Evolutionary conservation across 2,797 vertebrate species (phyloP).

Genomic region (Linurgus olivaceus): DNA sequence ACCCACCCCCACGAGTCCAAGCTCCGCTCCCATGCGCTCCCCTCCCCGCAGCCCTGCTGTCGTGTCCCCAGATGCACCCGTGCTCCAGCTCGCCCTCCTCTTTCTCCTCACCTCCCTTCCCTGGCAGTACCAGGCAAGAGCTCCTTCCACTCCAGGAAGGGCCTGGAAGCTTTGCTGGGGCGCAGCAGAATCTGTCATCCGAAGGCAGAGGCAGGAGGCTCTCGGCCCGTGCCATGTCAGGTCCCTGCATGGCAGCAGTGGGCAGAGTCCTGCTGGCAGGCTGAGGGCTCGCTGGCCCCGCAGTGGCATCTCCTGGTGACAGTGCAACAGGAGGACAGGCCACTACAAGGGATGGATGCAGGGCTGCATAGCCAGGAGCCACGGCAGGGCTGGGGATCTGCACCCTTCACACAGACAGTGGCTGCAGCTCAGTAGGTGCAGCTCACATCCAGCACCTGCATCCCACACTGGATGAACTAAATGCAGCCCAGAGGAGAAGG

Average conservation of each 20-base stretch:
- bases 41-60: neutral
- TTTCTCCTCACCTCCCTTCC: neutral
- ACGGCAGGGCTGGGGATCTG: neutral
- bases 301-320: neutral
- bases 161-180: neutral
- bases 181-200: neutral
- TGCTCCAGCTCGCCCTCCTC: neutral
- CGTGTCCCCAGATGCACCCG: neutral
- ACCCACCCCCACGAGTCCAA: rapidly evolving
- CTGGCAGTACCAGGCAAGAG: neutral
- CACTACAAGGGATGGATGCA: rapidly evolving
- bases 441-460: neutral
- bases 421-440: neutral
- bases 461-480: neutral
- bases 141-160: neutral
- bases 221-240: neutral
- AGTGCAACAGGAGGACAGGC: neutral
- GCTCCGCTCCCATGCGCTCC: neutral
- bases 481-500: neutral
- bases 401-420: neutral
- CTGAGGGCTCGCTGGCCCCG: rapidly evolving
- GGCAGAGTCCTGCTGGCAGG: conserved; percentile 1
- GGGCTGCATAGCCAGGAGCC: neutral
- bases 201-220: neutral
- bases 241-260: neutral